These are phyloP conservation scores for Anolis carolinensis DNA, from an alignment of 2,113 vertebrate genomes.

Conservation along the genomic window DNA sequence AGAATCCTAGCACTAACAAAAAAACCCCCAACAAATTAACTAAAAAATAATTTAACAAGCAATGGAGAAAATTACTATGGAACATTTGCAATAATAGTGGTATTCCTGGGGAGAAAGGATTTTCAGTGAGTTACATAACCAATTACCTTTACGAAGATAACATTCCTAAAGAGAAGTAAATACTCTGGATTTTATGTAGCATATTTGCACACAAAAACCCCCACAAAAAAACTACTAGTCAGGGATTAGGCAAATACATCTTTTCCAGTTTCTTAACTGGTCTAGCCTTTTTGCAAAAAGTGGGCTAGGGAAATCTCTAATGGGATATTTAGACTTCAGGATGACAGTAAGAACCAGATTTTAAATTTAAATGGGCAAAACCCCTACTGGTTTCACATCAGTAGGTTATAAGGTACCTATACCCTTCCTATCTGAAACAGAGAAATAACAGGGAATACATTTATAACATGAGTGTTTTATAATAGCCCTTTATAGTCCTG, in stretches of 20 bases:
- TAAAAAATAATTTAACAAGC: neutral
- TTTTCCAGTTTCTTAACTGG: neutral
- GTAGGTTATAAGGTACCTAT: constrained; percentile 25
- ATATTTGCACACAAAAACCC: neutral
- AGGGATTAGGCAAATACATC: neutral
- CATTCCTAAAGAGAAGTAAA: neutral
- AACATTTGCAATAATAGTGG: neutral
- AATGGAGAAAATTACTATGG: neutral
- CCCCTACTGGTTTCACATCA: constrained; percentile 3
- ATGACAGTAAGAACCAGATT: constrained; percentile 10
- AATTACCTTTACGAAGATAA: neutral
- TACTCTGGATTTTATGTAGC: neutral
- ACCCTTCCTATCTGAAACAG: constrained; percentile 9
- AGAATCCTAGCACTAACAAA: neutral
- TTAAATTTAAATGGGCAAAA: constrained; percentile 29
- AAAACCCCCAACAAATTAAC: too few relatives aligned
- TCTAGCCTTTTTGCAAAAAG: neutral
- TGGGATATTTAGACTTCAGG: neutral
- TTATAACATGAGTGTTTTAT: constrained; percentile 29
- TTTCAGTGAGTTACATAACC: neutral
- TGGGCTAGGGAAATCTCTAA: neutral
- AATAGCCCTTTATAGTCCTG: constrained; percentile 6
- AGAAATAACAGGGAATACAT: neutral
- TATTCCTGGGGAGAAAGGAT: neutral
- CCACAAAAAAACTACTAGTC: neutral